Base-by-base conservation (phyloP, 2,113 vertebrate genomes). In the Coryphaenoides rupestris region DNA sequence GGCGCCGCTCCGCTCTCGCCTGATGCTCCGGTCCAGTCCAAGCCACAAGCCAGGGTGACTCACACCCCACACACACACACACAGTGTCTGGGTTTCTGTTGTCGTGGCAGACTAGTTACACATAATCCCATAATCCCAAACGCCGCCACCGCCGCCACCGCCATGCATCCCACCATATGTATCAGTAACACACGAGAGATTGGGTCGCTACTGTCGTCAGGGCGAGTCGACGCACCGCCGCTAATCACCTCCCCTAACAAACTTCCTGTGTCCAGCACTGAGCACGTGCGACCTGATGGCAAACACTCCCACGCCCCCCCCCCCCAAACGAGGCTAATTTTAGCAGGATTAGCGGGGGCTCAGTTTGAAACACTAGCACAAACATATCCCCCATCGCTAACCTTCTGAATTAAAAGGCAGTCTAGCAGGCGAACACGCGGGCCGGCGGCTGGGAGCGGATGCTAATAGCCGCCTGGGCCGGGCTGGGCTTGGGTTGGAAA, bases 261-360 rank as follows among this genome's bases (percentile, higher is more conserved):
- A 16, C 33, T 57, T 47, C 55, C 45, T n/a, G 24, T 26, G 50
- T 67, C 19, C 54, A 47, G 26, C 9, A 55, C 7, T 40, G 47
- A 24, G 60, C 78, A 85, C 76, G 72, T 84, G 80, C 81, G 5
- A 56, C 63, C 4, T 3, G 45, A 74, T 52, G 53, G 57, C 21
- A 69, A 55, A 68, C 72, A 68, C 76, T 74, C 68, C 61, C 14
- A 7, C 33, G 5, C 75, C 77, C 70, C 61, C 14, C 52, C 66
- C 74, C 80, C 17, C 82, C 80, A 67, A 68, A 74, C 14, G 0
- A 7, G 57, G 74, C 75, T 87, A 84, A 85, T 84, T 84, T 86
- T 84, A 86, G 76, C 16, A 0, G 19, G 70, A 55, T 83, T 77
- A 82, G 19, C 54, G 5, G 55, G 13, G 72, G 72, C 73, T 83